Conservation (phyloP, 2,888 invertebrate species). For the Melipona beecheii region DNA sequence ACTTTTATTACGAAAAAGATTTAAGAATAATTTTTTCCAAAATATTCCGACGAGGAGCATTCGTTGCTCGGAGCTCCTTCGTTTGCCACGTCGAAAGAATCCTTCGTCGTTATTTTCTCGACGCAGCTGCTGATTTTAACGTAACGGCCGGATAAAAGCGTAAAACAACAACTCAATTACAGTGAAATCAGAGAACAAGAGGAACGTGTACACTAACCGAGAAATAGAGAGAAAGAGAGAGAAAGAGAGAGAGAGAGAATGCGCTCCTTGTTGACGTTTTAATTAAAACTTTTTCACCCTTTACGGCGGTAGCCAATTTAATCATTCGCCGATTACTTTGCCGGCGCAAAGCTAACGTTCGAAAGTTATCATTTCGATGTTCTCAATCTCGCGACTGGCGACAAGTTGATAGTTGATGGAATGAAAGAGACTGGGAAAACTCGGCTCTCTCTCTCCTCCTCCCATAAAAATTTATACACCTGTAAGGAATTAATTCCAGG, state of each 20-base stretch:
- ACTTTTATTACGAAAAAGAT: too few relatives aligned
- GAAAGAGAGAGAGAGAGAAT: not conserved
- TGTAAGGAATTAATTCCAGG: conserved; percentile 13
- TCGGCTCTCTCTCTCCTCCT: too few relatives aligned
- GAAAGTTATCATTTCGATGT: not conserved
- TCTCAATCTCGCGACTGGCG: not conserved
- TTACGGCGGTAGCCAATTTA: not conserved
- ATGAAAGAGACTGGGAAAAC: not conserved
- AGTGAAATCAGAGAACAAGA: not conserved
- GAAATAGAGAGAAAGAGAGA: too few relatives aligned
- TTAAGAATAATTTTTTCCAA: not conserved
- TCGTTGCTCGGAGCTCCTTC: rapidly evolving
- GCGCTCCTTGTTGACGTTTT: conserved; percentile 8
- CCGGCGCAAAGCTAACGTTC: not conserved
- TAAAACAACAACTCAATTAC: conserved; percentile 8
- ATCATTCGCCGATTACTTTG: not conserved
- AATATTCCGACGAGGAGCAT: not conserved
- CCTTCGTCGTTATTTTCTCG: not conserved
- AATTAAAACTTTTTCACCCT: conserved; percentile 17
- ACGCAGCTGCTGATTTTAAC: not conserved
- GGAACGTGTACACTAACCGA: not conserved
- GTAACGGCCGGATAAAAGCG: conserved; percentile 1
- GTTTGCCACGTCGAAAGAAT: not conserved
- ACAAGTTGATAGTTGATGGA: not conserved
- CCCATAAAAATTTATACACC: not conserved